phyloP scores from a whole-genome alignment of 2,797 vertebrate species.

The Siniperca undulata region DNA sequence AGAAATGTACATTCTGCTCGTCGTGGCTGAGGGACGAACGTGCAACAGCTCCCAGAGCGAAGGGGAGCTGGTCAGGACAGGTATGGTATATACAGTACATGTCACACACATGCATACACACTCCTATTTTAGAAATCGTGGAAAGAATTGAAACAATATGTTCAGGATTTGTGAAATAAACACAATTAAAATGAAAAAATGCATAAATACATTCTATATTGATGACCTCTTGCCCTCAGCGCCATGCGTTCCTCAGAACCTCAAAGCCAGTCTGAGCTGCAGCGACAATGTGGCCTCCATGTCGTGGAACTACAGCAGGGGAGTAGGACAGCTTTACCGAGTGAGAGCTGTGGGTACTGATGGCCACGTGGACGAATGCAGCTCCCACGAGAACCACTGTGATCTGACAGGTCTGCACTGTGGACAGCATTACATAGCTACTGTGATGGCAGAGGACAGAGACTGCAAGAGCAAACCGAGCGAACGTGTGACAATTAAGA shows the following conservation, averaged over 20 bases:
- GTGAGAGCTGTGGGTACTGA: conserved; percentile 71
- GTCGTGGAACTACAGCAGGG: conserved; percentile 75
- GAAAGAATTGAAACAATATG: background rate
- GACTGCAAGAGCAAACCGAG: conserved; percentile 80
- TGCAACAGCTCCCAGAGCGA: conserved; percentile 85
- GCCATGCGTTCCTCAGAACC: conserved; percentile 80
- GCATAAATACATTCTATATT: background rate
- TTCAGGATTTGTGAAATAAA: background rate
- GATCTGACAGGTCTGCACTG: conserved; percentile 79
- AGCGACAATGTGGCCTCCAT: conserved; percentile 78
- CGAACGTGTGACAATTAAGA: conserved; percentile 72
- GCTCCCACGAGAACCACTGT: conserved; percentile 61
- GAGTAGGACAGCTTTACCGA: conserved; percentile 72
- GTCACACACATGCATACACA: background rate
- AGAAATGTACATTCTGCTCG: conserved; percentile 76
- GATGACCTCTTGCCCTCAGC: conserved; percentile 57
- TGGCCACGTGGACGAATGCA: conserved; percentile 68
- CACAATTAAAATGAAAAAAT: background rate
- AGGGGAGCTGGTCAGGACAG: conserved; percentile 75
- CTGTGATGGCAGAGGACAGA: conserved; percentile 76
- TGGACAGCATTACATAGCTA: conserved; percentile 79
- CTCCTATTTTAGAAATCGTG: background rate
- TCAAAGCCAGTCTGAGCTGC: conserved; percentile 78
- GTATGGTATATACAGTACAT: conserved; percentile 52
- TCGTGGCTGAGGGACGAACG: conserved; percentile 82